Evolutionary conservation across 2,113 vertebrate genomes (phyloP).

Genomic region (Falco punctatus): DNA sequence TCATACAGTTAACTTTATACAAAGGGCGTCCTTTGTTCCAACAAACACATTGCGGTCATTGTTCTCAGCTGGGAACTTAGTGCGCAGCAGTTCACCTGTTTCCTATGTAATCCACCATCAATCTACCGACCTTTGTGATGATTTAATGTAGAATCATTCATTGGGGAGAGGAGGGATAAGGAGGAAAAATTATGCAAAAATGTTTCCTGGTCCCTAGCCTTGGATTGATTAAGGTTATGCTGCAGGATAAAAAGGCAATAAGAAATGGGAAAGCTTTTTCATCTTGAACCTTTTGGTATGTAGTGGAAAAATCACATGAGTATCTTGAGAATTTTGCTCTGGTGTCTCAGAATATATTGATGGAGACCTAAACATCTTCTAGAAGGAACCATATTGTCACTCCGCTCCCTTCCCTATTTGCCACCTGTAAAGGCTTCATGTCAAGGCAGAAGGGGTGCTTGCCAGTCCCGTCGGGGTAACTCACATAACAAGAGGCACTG

Average conservation of each 20-base stretch:
- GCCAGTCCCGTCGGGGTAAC: not conserved
- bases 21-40: conserved; percentile 55
- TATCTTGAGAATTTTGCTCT: not conserved
- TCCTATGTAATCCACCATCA: not conserved
- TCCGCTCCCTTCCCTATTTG: not conserved
- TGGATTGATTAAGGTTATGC: not conserved
- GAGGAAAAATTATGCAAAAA: not conserved
- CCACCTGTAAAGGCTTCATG: not conserved
- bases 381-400: not conserved
- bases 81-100: conserved; percentile 48
- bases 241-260: not conserved
- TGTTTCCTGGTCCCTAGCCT: conserved; percentile 18
- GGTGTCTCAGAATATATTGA: not conserved
- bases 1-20: conserved; percentile 12
- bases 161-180: not conserved
- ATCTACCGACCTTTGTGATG: conserved; percentile 2
- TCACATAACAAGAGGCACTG: not conserved
- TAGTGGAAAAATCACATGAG: not conserved
- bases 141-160: not conserved
- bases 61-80: conserved; percentile 19
- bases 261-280: conserved; percentile 7
- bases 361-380: not conserved
- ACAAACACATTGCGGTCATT: not conserved
- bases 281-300: not conserved
- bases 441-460: not conserved